A percentile compares a stretch with the other conserved stretches of the same genome.
Evolutionary conservation across 1,140 invertebrate genomes (phyloP).

Genomic region (Manduca sexta): DNA sequence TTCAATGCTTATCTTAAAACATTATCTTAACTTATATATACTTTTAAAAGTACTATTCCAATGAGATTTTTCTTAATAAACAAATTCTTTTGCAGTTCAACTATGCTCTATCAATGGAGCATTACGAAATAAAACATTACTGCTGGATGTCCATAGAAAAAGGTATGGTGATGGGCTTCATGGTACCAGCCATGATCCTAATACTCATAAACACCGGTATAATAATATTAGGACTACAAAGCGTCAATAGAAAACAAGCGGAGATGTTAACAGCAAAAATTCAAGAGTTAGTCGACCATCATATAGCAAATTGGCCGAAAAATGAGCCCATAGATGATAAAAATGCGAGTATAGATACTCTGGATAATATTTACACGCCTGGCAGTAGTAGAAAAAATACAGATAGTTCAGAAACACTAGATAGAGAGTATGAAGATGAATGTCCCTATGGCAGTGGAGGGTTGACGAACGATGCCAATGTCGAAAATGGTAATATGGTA

Average conservation of each 20-base stretch:
- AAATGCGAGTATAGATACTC: slow-evolving; percentile 46
- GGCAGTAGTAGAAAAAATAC: slow-evolving; percentile 57
- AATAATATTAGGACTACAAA: slow-evolving; percentile 60
- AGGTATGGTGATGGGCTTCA: slow-evolving; percentile 82
- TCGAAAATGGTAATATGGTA: slow-evolving; percentile 39
- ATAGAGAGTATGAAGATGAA: slow-evolving; percentile 59
- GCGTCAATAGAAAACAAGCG: slow-evolving; percentile 55
- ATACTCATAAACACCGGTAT: slow-evolving; percentile 76
- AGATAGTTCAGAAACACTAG: slow-evolving; percentile 56
- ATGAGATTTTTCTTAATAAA: too few species aligned
- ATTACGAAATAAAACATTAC: slow-evolving; percentile 80
- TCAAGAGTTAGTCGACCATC: slow-evolving; percentile 57
- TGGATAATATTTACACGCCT: slow-evolving; percentile 50
- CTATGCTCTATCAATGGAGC: slow-evolving; percentile 76
- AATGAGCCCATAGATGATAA: slow-evolving; percentile 37
- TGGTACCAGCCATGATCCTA: slow-evolving; percentile 78
- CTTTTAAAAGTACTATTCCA: too few species aligned
- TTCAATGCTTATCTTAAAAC: too few species aligned
- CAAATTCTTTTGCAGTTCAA: slow-evolving; percentile 74
- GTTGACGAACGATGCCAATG: slow-evolving; percentile 20
- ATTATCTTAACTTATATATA: too few species aligned
- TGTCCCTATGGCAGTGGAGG: slow-evolving; percentile 37
- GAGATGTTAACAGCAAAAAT: slow-evolving; percentile 56
- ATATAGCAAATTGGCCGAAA: slow-evolving; percentile 53
- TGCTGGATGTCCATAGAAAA: slow-evolving; percentile 84